Evolutionary conservation across 2,113 vertebrate species (phyloP), one percentile per base, ranked within the genome.

Genomic region (Hydropotes inermis): DNA sequence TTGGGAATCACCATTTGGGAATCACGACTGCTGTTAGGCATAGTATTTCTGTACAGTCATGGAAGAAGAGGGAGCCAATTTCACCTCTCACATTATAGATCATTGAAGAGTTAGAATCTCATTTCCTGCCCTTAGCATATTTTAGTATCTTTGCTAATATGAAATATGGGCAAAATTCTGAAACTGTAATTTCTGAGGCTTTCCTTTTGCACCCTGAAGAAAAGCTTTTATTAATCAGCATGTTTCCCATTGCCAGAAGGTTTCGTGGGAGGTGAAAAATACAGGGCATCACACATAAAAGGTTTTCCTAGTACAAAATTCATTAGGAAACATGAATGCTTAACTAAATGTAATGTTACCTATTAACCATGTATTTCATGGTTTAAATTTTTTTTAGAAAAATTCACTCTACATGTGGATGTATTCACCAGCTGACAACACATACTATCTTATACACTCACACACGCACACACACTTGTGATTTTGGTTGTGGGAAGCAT

Each of bases 121-220:
- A 57, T 95, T 95, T 96, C 83, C 87, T 93, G 33, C 54, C 36
- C 36, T 52, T 58, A 43, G 55, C 70, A 83, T 95, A 95, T 54
- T 95, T 92, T 95, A 91, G 91, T 58, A 93, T 74, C 84, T 47
- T 81, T 27, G 7, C 36, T 81, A 89, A 95, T 89, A 89, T 83
- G 86, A 97, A 91, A 91, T 95, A 82, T 78, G 33, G 58, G 47
- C 54, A 47, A 67, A 60, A 15, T 55, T 89, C 84, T 91, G 81
- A 67, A 81, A 90, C 74, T 85, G 82, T 87, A 43, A 88, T 93
- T 94, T 92, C 88, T 93, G 86, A 6, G 60, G 16, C 12, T 54
- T 74, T 92, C 30, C 2, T 33, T 82, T 43, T 61, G 43, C 55
- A 97, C 15, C 25, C 52, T 55, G 15, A 70, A 94, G 82, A 85